Evolutionary conservation across 1,140 invertebrate species (phyloP), one percentile per base, ranked within the genome.

Genomic region (Paralvinella palmiformis): DNA sequence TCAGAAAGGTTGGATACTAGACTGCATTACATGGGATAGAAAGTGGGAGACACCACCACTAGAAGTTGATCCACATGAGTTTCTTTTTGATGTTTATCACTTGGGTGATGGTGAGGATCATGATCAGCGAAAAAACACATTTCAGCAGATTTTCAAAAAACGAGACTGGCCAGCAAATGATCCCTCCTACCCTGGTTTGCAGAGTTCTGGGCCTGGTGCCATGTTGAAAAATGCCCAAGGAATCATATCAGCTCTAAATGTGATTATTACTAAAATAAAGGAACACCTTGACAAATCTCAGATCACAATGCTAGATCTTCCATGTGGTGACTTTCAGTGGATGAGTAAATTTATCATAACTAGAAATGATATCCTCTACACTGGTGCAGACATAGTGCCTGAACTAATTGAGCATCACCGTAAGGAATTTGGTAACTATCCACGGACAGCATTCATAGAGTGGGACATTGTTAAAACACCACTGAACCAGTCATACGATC

Each of bases 241-340:
- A 20, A 35, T 31, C 17, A 59, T 59, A 15, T 29, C 57, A 20
- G 20, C 57, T 20, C 32, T 59, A 41, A 29, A 59, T 37, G 20
- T 22, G 7, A 35, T 59, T 31, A 36, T 59, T 36, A 59, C 31
- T 24, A 20, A 20, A 4, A 32, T 59, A 36, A 59, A 59, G 29
- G 22, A n/a, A 15, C 57, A 36, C 0, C 22, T 59, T 15, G 36
- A 31, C 22, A 64, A 64, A 29, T 6, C 29, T 27, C 31, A 41
- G 22, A 62, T 65, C 22, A 48, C 22, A 22, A 22, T 65, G 33
- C 31, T 65, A 17, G 63, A 65, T 35, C 20, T 61, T n/a, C 58
- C 63, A 7, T 65, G 63, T 27, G 63, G 63, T 4, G 63, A 65
- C 44, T 50, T 65, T n/a, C 35, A 63, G 36, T 65, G 63, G 63